Percentiles rank a stretch among this genome's conserved stretches.
Evolutionary conservation across 2,797 vertebrate species (phyloP).

Genomic region (Notolepis coatsorum): DNA sequence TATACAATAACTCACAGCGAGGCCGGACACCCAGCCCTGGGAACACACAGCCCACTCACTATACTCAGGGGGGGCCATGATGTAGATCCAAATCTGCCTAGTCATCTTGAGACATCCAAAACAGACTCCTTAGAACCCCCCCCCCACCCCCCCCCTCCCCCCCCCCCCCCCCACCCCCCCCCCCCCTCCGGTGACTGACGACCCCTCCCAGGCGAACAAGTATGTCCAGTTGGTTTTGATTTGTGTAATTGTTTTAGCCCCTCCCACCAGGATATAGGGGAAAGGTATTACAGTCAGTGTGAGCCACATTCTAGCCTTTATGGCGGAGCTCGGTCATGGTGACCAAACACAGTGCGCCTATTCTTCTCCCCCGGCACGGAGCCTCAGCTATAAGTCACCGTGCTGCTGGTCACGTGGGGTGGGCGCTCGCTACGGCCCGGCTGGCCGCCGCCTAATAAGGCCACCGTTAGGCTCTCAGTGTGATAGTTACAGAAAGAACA

Average conservation of each 20-base stretch:
- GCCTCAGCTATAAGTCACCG: slow-evolving; percentile 63
- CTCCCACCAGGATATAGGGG: slow-evolving; percentile 37
- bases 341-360: slow-evolving; percentile 62
- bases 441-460: neutral
- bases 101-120: too few species aligned
- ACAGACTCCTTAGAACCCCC: too few species aligned
- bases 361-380: slow-evolving; percentile 69
- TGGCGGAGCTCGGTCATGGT: slow-evolving; percentile 53
- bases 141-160: too few species aligned
- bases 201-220: slow-evolving; percentile 54
- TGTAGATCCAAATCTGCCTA: too few species aligned
- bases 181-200: too few species aligned
- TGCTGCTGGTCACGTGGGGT: slow-evolving; percentile 55
- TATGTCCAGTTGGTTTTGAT: slow-evolving; percentile 65
- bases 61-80: too few species aligned
- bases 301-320: slow-evolving; percentile 64
- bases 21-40: too few species aligned
- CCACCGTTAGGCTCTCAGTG: slow-evolving; percentile 57
- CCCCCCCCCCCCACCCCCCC: too few species aligned
- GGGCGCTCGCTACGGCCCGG: slow-evolving; percentile 51
- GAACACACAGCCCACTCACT: too few species aligned
- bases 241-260: slow-evolving; percentile 60
- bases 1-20: too few species aligned
- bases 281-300: slow-evolving; percentile 46
- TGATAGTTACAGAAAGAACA: slow-evolving; percentile 50